phyloP scores from a whole-genome alignment of 2,797 vertebrate species.

The Spondyliosoma cantharus region DNA sequence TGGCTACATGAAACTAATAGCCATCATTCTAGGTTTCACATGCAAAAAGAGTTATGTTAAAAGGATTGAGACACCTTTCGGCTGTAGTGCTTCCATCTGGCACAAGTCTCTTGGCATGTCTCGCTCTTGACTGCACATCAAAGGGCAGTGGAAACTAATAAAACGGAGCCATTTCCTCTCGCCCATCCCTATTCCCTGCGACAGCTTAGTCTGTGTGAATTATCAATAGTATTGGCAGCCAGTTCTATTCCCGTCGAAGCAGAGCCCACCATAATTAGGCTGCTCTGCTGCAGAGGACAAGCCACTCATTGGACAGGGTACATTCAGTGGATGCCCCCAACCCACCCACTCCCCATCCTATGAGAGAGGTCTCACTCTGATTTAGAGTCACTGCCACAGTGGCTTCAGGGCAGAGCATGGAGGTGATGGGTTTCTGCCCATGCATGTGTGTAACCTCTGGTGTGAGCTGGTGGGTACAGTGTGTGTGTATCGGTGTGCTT shows the following conservation, averaged over 20 bases:
- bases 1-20: slow-evolving; percentile 64
- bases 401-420: slow-evolving; percentile 21
- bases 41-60: slow-evolving; percentile 72
- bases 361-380: slow-evolving; percentile 46
- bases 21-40: slow-evolving; percentile 62
- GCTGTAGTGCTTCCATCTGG: slow-evolving; percentile 77
- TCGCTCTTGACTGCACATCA: slow-evolving; percentile 79
- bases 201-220: slow-evolving; percentile 82
- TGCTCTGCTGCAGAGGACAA: slow-evolving; percentile 73
- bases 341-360: slow-evolving; percentile 37
- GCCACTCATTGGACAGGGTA: slow-evolving; percentile 63
- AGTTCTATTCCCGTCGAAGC: slow-evolving; percentile 73
- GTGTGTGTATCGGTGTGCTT: slow-evolving; percentile 19
- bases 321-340: slow-evolving; percentile 47
- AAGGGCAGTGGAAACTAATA: slow-evolving; percentile 78
- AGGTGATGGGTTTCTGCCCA: slow-evolving; percentile 20
- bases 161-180: slow-evolving; percentile 78
- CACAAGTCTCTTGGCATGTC: slow-evolving; percentile 75
- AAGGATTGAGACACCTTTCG: slow-evolving; percentile 75
- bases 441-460: slow-evolving; percentile 28
- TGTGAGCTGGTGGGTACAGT: slow-evolving; percentile 18
- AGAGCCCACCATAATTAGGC: slow-evolving; percentile 78
- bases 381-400: slow-evolving; percentile 46
- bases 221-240: slow-evolving; percentile 84
- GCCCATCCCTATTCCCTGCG: slow-evolving; percentile 77